Evolutionary conservation across 2,797 vertebrate genomes (phyloP).

Genomic region (Nothura maculosa): DNA sequence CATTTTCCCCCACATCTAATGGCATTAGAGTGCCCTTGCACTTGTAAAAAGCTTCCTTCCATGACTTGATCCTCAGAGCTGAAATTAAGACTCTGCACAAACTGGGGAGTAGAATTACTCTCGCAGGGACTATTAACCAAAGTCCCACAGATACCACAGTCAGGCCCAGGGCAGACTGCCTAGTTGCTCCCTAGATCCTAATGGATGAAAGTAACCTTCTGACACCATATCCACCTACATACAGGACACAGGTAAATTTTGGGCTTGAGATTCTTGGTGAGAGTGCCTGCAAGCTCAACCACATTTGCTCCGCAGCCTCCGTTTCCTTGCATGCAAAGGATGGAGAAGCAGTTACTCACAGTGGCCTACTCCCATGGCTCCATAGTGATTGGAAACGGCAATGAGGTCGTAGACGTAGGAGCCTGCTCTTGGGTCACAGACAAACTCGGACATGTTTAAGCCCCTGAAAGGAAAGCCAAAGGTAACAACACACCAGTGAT

Average conservation of each 20-base stretch:
- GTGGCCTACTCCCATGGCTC: slow-evolving; percentile 97
- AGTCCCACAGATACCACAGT: neutral
- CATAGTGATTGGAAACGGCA: slow-evolving; percentile 97
- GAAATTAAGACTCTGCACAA: neutral
- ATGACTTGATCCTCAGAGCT: rapidly evolving
- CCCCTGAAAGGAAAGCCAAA: slow-evolving; percentile 81
- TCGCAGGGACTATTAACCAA: neutral
- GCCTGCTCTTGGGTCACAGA: slow-evolving; percentile 90
- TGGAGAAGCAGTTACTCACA: slow-evolving; percentile 86
- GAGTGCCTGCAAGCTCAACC: neutral
- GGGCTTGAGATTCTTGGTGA: neutral
- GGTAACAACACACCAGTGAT: neutral
- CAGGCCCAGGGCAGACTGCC: neutral
- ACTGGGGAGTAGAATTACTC: neutral
- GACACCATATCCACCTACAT: rapidly evolving
- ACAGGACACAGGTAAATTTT: neutral
- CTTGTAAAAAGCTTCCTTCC: neutral
- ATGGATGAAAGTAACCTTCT: neutral
- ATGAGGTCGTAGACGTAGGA: slow-evolving; percentile 94
- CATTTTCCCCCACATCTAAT: neutral
- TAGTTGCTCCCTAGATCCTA: neutral
- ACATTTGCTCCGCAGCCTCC: too few relatives aligned
- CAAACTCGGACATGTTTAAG: slow-evolving; percentile 96
- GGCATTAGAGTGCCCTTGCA: neutral
- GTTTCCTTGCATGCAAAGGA: neutral